Conservation (phyloP, 2,113 vertebrate species). For the Callipepla californica region DNA sequence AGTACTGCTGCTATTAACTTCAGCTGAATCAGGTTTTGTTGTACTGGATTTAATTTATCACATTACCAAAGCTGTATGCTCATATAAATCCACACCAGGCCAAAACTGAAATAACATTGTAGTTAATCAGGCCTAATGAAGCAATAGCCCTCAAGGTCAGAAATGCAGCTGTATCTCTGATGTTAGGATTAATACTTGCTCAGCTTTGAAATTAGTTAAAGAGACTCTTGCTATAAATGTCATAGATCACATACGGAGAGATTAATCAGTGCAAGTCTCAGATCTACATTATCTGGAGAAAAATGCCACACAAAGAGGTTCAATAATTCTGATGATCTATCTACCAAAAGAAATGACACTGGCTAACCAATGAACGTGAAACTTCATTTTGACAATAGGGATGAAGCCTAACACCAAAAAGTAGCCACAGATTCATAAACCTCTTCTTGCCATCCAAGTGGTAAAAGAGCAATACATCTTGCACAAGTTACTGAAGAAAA, state of each 20-base stretch:
- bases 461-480: not conserved
- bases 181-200: not conserved
- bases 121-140: constrained; percentile 45
- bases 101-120: constrained; percentile 5
- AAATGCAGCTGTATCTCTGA: constrained; percentile 47
- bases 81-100: constrained; percentile 28
- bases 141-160: constrained; percentile 35
- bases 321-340: not conserved
- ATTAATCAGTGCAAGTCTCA: constrained; percentile 7
- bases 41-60: constrained; percentile 7
- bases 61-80: not conserved
- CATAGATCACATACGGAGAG: not conserved
- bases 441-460: not conserved
- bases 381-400: not conserved
- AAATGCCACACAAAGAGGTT: not conserved
- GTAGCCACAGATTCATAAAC: constrained; percentile 7
- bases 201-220: constrained; percentile 31
- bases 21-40: constrained; percentile 21
- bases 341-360: not conserved
- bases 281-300: not conserved
- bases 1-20: not conserved
- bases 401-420: not conserved
- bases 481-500: not conserved
- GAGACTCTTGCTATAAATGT: not conserved
- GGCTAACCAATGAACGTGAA: not conserved